These are phyloP conservation scores for Zoanthus sociatus DNA, from an alignment of 92 coral and sea anemone species.

Conservation along the genomic window DNA sequence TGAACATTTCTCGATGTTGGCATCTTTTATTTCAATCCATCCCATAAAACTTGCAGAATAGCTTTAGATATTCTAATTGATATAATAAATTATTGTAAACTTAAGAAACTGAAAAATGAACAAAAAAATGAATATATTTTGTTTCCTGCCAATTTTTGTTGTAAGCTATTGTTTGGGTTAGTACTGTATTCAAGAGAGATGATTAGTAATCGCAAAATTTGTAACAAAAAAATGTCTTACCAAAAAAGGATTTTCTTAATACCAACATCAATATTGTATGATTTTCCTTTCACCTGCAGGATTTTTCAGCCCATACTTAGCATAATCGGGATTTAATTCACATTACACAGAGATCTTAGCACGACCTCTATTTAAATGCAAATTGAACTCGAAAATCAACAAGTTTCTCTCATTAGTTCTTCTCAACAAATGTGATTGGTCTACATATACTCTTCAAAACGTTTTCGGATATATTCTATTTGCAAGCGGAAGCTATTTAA, in stretches of 20 bases:
- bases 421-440: slow-evolving; percentile 19
- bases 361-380: slow-evolving; percentile 30
- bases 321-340: slow-evolving; percentile 46
- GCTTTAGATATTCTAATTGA: not conserved
- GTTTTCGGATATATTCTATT: slow-evolving; percentile 33
- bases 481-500: slow-evolving; percentile 30
- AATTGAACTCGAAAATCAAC: slow-evolving; percentile 13
- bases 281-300: not conserved
- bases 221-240: not conserved
- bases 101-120: not conserved
- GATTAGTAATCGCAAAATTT: slow-evolving; percentile 10
- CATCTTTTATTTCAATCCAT: too few species aligned
- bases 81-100: not conserved
- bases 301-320: slow-evolving; percentile 19
- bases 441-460: slow-evolving; percentile 12
- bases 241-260: slow-evolving; percentile 39
- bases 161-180: not conserved
- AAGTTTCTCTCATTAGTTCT: slow-evolving; percentile 4
- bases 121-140: not conserved
- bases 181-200: not conserved
- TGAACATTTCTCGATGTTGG: too few species aligned
- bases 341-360: slow-evolving; percentile 13
- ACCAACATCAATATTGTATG: slow-evolving; percentile 35
- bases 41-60: too few species aligned
- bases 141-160: not conserved